Evolutionary conservation across 2,113 vertebrate species (phyloP), one percentile per base, ranked within the genome.

Genomic region (Odocoileus hemionus): DNA sequence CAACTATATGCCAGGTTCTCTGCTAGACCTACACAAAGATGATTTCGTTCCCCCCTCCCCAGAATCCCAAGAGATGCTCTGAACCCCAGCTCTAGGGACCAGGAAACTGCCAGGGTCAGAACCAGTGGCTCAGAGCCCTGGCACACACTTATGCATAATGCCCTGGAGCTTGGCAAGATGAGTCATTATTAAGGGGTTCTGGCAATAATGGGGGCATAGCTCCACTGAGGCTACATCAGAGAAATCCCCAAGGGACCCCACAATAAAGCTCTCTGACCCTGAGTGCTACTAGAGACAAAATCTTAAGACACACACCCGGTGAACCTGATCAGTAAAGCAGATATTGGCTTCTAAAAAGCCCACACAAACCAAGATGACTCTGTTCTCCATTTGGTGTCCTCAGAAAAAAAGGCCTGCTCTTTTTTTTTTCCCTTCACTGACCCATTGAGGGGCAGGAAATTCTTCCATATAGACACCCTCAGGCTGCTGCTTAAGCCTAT

Each of bases 381-480:
- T 84, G 4, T 8, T 74, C 52, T 92, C 84, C 33, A 36, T 70
- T 43, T 87, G 64, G 55, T 52, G 30, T 88, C 84, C 78, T 86
- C 45, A 50, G 67, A 19, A 95, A 94, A 86, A 86, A 86, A 47
- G 94, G n/a, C 30, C 15, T 47, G 39, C 7, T 76, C 25, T 60
- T 7, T 50, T 30, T 16, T 25, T 50, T 80, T 57, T 43, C 17
- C 86, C 90, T 83, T 45, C 52, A 60, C 43, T 28, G 55, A 96
- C 70, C 67, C 55, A 79, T 84, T 84, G 57, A 76, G 93, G 45
- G 45, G 93, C 89, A 95, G 79, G 86, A 95, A 94, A 97, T 89
- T 86, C 96, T 97, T 86, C 60, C 92, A 64, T 96, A 94, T 70
- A 92, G 98, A 98, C 92, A 60, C 54, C 74, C 94, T 84, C 52